phyloP scores from a whole-genome alignment of 2,113 vertebrate species.

The Salminus brasiliensis region DNA sequence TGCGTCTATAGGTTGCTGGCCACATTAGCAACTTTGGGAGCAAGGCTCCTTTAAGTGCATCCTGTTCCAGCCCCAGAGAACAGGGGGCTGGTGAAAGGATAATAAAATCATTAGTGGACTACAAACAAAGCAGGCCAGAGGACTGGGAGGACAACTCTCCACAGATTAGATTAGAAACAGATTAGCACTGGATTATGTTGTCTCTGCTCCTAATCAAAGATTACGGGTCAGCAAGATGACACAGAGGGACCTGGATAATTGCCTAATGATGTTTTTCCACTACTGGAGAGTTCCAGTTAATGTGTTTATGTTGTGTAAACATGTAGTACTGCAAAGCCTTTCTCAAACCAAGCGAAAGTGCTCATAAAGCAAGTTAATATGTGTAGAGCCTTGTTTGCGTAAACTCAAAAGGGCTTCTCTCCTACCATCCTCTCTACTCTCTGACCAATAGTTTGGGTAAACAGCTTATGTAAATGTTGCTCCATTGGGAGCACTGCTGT shows the following conservation, averaged over 20 bases:
- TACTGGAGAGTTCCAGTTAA: not conserved
- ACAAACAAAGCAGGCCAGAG: not conserved
- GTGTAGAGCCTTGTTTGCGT: not conserved
- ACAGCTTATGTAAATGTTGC: conserved; percentile 42
- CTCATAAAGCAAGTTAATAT: not conserved
- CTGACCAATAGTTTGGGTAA: conserved; percentile 9
- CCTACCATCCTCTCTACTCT: not conserved
- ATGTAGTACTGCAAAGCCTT: not conserved
- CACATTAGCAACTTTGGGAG: not conserved
- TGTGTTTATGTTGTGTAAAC: not conserved
- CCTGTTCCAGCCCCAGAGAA: not conserved
- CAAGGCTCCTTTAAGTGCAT: not conserved
- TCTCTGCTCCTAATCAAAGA: conserved; percentile 24
- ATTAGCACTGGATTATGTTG: conserved; percentile 38
- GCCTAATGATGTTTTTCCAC: not conserved
- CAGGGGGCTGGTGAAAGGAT: not conserved
- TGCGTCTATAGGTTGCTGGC: not conserved
- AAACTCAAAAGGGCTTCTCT: not conserved
- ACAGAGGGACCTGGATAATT: not conserved
- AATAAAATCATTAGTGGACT: conserved; percentile 5
- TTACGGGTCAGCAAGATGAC: conserved; percentile 29
- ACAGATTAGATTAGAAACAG: conserved; percentile 36
- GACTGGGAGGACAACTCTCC: not conserved
- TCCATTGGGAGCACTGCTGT: not conserved
- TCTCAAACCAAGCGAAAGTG: not conserved